Evolutionary conservation across 2,888 invertebrate genomes (phyloP), one percentile per base, ranked within the genome.

Genomic region (Tolmerus cingulatus): DNA sequence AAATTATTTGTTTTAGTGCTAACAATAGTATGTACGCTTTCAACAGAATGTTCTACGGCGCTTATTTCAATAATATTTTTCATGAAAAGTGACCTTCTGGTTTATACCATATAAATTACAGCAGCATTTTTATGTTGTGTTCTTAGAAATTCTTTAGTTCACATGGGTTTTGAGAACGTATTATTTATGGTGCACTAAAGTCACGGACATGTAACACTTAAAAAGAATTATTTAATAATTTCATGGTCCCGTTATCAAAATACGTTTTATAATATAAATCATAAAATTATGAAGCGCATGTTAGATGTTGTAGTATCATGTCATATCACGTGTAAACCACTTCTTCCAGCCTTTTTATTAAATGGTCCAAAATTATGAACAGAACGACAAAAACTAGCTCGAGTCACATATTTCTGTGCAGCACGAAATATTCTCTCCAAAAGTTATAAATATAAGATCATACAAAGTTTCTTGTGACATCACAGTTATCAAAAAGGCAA

Each of bases 401-500:
- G 30, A 74, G 37, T 74, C 9, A 14, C n/a, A 74, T 66, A 34
- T 74, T 23, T 66, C 37, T 84, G 40, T 85, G 40, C 74, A 85
- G 46, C 74, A 74, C 16, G 74, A 74, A 74, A 74, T 43, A 74
- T 85, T 74, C 74, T 46, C 34, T 16, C 66, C 66, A 66, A 84
- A 84, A 66, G 66, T 84, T 66, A 84, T 84, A 40, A 40, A 66
- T 66, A 66, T 84, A 84, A 85, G 74, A 85, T 74, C 74, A 85
- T 85, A 85, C 43, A 85, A 85, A 85, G 46, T 46, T 86, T 88
- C 43, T 74, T 87, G 81, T 88, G 86, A 88, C 89, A 89, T 89
- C 89, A 89, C 89, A 89, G 89, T 89, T 89, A 89, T 89, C 88
- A 86, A 89, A 89, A 89, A 89, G 89, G 89, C 89, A 88, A 88